Conservation (phyloP, 2,113 vertebrate species). For the Barnardius zonarius region DNA sequence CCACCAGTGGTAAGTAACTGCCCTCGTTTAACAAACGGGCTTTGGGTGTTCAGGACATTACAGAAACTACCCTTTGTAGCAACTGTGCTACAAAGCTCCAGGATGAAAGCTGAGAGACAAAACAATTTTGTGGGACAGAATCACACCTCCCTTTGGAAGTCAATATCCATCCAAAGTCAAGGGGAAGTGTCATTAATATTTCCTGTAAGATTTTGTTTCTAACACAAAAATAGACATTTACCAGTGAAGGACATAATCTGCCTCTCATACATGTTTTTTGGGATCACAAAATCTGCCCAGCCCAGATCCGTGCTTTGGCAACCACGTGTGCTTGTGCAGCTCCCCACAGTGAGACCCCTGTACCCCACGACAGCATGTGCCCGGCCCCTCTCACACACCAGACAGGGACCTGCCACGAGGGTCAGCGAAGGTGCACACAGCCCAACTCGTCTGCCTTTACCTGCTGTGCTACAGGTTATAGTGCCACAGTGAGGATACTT, state of each 20-base stretch:
- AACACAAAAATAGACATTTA: background rate
- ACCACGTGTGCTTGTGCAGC: background rate
- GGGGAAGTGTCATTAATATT: background rate
- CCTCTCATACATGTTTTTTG: background rate
- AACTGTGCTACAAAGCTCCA: background rate
- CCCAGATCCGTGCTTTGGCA: background rate
- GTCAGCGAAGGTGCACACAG: background rate
- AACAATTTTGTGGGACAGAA: background rate
- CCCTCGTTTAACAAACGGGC: background rate
- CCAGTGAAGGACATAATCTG: background rate
- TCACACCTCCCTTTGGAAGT: background rate
- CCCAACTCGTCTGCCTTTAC: background rate
- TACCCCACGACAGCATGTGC: rapidly evolving
- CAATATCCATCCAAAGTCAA: background rate
- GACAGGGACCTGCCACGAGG: background rate
- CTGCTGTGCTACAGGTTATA: background rate
- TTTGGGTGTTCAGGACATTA: background rate
- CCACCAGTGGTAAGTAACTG: background rate
- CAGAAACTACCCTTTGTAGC: background rate
- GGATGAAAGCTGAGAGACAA: background rate
- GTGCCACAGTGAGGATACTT: background rate
- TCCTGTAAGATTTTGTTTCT: background rate
- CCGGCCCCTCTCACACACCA: background rate
- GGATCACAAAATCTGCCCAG: background rate
- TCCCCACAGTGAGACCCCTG: background rate